A percentile compares a stretch with the other conserved stretches of the same genome.
These are phyloP conservation scores for Punctoribates punctum DNA, from an alignment of 2,888 invertebrate species.

Conservation along the genomic window DNA sequence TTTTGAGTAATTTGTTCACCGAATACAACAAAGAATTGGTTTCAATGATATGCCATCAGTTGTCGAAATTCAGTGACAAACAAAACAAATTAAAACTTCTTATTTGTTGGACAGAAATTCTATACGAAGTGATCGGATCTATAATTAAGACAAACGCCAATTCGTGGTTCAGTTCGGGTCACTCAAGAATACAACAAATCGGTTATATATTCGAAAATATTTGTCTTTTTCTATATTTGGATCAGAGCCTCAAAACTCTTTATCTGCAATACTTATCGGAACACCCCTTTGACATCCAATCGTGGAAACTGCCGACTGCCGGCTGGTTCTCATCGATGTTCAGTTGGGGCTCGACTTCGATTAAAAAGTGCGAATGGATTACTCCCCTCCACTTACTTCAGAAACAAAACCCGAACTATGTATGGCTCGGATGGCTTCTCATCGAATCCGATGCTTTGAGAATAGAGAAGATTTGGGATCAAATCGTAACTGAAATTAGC, in stretches of 20 bases:
- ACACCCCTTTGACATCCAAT: conserved; percentile 32
- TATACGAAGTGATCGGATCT: conserved; percentile 34
- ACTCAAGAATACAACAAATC: conserved; percentile 38
- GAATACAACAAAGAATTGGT: conserved; percentile 17
- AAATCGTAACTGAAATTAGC: conserved; percentile 41
- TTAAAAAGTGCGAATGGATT: conserved; percentile 39
- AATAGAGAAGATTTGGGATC: conserved; percentile 43
- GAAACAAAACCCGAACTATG: conserved; percentile 27
- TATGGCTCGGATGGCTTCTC: conserved; percentile 38
- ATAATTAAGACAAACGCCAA: conserved; percentile 23
- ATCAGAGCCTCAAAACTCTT: conserved; percentile 10
- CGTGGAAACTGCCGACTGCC: conserved; percentile 21
- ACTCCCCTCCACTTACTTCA: conserved; percentile 43
- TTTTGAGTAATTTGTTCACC: conserved; percentile 30
- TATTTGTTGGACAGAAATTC: conserved; percentile 39
- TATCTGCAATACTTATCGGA: conserved; percentile 27
- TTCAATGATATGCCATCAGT: conserved; percentile 17
- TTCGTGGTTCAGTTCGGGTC: conserved; percentile 40
- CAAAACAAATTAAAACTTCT: conserved; percentile 29
- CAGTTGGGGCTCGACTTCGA: neutral
- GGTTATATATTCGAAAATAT: conserved; percentile 39
- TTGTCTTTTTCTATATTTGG: conserved; percentile 23
- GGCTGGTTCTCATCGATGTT: conserved; percentile 34
- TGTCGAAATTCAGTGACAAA: neutral
- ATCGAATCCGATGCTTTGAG: conserved; percentile 40